Evolutionary conservation across 1,140 invertebrate species (phyloP), one percentile per base, ranked within the genome.

Genomic region (Procambarus virginalis): DNA sequence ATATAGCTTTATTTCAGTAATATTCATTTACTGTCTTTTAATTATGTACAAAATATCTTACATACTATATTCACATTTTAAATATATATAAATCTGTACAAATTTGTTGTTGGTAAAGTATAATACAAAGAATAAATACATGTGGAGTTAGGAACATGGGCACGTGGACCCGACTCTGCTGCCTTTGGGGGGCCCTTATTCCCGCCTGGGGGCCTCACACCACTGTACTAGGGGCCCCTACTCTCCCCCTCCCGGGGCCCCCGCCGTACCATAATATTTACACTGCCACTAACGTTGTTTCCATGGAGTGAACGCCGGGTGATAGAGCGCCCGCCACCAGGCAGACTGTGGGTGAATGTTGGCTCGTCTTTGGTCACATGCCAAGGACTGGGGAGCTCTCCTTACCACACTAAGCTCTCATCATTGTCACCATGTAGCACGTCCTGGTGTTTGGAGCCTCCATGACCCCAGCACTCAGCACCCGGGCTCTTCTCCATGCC

Each of bases 71-170:
- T 84, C 88, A 89, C 75, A 84, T 84, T 84, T 84, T 89, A 83
- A 84, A 89, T 81, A 89, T 81, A 89, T 83, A 89, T 89, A 89
- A 78, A 84, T 89, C 73, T 89, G 81, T 89, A 89, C 81, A 89
- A 60, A 79, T 84, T 79, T 78, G 76, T 60, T 86, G 22, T 64
- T 45, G 73, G 68, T 84, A 78, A 46, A 76, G 58, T 89, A 89
- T 89, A 6, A 89, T 89, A 89, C 88, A 89, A 60, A 60, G 76
- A 89, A 89, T 89, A 89, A 84, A 89, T 89, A 89, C 81, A 89
- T 76, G 75, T 55, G 51, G 45, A 58, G 68, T 84, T 75, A 75
- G 73, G 73, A 76, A 84, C 58, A 64, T 68, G 22, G 20, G 58
- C 58, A 82, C 68, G n/a, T 48, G 80, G 55, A 48, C 12, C 76